phyloP scores from a whole-genome alignment of 2,888 invertebrate genomes.

The Aradus depressus region DNA sequence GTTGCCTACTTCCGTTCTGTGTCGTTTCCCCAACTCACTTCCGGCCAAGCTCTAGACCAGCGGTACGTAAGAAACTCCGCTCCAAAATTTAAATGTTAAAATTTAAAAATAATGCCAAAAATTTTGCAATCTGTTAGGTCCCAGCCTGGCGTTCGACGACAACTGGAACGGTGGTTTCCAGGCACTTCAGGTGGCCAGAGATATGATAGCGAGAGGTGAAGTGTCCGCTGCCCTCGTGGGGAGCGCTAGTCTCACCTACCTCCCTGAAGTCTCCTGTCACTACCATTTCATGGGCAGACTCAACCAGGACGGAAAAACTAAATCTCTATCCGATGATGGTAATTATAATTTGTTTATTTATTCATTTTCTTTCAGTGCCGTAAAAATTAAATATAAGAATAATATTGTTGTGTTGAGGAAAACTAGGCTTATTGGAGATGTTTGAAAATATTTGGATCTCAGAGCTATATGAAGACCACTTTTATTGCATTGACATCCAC shows the following conservation, averaged over 20 bases:
- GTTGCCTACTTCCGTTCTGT: not conserved
- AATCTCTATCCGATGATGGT: conserved; percentile 52
- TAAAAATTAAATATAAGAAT: no score
- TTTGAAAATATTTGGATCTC: no score
- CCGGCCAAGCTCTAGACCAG: not conserved
- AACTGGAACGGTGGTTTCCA: conserved; percentile 54
- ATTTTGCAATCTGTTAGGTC: conserved; percentile 36
- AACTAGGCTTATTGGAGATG: no score
- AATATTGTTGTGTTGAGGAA: no score
- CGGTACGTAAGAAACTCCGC: not conserved
- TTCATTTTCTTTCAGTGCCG: no score
- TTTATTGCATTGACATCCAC: no score
- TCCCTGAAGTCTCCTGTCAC: conserved; percentile 48
- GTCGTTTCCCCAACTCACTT: not conserved
- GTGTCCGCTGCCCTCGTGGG: conserved; percentile 48
- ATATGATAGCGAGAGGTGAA: conserved; percentile 34
- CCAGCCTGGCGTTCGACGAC: conserved; percentile 48
- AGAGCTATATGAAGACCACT: no score
- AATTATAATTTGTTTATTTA: conserved; percentile 22
- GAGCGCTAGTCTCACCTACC: conserved; percentile 45
- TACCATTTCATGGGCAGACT: conserved; percentile 51
- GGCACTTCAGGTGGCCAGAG: conserved; percentile 43
- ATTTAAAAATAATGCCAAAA: not conserved
- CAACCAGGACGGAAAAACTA: conserved; percentile 49
- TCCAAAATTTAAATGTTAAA: not conserved